phyloP scores from a whole-genome alignment of 2,888 invertebrate genomes.

The Agrochola litura region DNA sequence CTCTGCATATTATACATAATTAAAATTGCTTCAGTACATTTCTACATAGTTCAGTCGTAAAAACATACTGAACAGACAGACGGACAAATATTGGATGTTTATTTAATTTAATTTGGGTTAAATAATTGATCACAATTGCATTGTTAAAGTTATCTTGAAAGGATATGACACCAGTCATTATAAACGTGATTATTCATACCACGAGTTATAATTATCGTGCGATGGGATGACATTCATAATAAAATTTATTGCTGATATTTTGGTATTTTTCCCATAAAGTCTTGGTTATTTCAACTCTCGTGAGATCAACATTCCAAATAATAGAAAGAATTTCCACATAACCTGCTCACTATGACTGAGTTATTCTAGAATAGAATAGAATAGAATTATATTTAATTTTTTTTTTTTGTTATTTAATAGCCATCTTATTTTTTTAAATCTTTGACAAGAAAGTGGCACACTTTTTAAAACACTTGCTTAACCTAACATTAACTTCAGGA shows the following conservation, averaged over 20 bases:
- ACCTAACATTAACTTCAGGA: too few relatives aligned
- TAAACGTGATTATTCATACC: neutral
- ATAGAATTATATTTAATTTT: too few relatives aligned
- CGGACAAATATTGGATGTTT: neutral
- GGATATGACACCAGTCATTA: slow-evolving; percentile 12
- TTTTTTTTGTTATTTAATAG: neutral
- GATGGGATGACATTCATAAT: neutral
- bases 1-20: too few relatives aligned
- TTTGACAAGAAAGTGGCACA: too few relatives aligned
- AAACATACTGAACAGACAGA: neutral
- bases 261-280: neutral
- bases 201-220: neutral
- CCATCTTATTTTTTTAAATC: neutral
- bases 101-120: neutral
- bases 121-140: neutral
- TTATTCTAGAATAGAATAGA: too few relatives aligned
- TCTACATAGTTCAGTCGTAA: neutral
- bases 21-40: neutral
- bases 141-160: slow-evolving; percentile 3
- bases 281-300: too few relatives aligned
- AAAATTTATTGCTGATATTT: neutral
- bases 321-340: too few relatives aligned
- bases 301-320: neutral
- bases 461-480: neutral
- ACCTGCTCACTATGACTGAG: neutral